phyloP scores from a whole-genome alignment of 2,113 vertebrate genomes.

The Tringa solitaria region DNA sequence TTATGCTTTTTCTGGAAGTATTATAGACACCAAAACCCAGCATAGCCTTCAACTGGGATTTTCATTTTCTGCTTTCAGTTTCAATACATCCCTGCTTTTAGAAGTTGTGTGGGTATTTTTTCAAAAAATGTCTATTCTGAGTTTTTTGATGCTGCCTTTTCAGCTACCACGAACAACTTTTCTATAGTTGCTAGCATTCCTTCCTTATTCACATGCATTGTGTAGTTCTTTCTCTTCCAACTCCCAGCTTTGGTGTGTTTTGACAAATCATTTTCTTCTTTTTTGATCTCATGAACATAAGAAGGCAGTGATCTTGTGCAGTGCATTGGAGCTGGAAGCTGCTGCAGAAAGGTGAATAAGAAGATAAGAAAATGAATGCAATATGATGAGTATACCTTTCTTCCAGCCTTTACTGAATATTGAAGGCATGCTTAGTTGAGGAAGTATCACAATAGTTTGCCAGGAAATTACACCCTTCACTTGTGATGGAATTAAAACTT shows the following conservation, averaged over 20 bases:
- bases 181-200: background rate
- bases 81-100: background rate
- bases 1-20: background rate
- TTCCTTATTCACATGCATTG: background rate
- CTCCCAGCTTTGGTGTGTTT: background rate
- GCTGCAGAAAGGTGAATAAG: background rate
- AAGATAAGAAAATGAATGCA: background rate
- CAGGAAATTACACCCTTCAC: background rate
- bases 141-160: background rate
- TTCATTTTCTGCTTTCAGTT: background rate
- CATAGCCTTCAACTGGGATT: background rate
- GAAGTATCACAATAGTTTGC: background rate
- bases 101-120: background rate
- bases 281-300: background rate
- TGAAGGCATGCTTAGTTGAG: background rate
- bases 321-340: background rate
- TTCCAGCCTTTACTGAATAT: background rate
- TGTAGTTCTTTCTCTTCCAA: background rate
- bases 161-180: background rate
- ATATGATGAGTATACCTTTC: background rate
- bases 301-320: background rate
- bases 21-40: background rate
- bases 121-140: background rate
- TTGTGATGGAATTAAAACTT: background rate
- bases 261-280: background rate